These are phyloP conservation scores for Eupithecia subfuscata DNA, from an alignment of 2,888 invertebrate species.

Conservation along the genomic window DNA sequence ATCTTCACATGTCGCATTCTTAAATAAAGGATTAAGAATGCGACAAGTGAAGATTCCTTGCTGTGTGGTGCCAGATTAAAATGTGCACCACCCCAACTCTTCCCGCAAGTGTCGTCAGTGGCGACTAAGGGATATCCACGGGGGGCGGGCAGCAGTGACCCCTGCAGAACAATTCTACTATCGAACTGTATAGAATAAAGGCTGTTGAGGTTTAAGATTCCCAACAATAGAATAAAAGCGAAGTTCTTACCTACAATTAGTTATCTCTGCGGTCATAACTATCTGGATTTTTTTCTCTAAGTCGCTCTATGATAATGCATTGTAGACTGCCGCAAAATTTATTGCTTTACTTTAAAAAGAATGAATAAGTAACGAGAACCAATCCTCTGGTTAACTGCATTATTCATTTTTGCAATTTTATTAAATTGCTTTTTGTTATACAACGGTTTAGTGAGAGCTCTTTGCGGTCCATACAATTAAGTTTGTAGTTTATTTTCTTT, in stretches of 20 bases:
- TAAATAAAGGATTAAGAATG: too few relatives aligned
- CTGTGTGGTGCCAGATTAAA: too few relatives aligned
- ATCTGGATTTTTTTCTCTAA: background rate
- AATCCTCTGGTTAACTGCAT: conserved; percentile 37
- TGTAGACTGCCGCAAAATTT: conserved; percentile 31
- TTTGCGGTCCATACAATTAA: conserved; percentile 2
- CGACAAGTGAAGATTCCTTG: background rate
- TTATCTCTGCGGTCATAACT: background rate
- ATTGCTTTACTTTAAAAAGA: conserved; percentile 39
- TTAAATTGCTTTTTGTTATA: conserved; percentile 24
- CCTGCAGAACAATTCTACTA: too few relatives aligned
- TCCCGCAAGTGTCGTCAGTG: too few relatives aligned
- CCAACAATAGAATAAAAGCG: background rate
- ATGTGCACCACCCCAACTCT: too few relatives aligned
- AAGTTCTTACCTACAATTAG: background rate
- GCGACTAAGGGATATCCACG: too few relatives aligned
- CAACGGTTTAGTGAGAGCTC: conserved; percentile 11
- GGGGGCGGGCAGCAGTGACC: too few relatives aligned
- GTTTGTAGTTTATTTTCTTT: background rate
- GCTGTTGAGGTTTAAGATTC: background rate
- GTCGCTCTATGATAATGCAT: background rate
- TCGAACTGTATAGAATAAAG: too few relatives aligned
- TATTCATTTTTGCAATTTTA: conserved; percentile 40
- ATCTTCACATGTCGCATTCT: too few relatives aligned
- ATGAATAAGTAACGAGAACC: conserved; percentile 41